These are phyloP conservation scores for Bombus superbus DNA, from an alignment of 1,140 invertebrate species.

Conservation along the genomic window DNA sequence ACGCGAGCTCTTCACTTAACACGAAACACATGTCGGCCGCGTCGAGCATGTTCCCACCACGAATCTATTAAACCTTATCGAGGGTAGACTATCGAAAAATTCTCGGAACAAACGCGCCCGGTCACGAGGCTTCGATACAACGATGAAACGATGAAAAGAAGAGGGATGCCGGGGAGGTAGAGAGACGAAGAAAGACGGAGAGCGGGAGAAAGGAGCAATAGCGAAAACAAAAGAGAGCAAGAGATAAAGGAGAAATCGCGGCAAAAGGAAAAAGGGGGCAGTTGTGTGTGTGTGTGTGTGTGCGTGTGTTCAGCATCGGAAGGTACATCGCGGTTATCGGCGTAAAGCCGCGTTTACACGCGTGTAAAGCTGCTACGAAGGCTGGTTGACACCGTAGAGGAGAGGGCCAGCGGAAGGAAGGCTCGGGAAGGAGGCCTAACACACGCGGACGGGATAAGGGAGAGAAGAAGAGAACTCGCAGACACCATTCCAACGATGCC, in stretches of 20 bases:
- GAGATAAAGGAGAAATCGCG: neutral
- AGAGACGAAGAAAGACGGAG: neutral
- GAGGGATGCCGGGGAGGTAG: neutral
- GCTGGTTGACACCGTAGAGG: constrained; percentile 47
- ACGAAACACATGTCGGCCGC: constrained; percentile 28
- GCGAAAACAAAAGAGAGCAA: constrained; percentile 8
- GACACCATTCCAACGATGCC: constrained; percentile 83
- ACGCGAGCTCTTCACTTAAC: constrained; percentile 17
- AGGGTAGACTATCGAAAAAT: constrained; percentile 27
- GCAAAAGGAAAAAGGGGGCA: neutral
- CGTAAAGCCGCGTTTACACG: constrained; percentile 75
- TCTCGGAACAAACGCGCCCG: neutral
- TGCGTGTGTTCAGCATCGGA: constrained; percentile 34
- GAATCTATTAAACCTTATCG: constrained; percentile 43
- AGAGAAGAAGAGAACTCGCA: constrained; percentile 63
- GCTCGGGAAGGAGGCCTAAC: constrained; percentile 9
- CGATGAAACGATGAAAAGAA: neutral
- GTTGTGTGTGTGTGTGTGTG: neutral
- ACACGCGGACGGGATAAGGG: constrained; percentile 32
- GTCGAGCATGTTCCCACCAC: neutral
- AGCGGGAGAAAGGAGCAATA: neutral
- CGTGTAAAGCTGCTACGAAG: constrained; percentile 63
- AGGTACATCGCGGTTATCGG: constrained; percentile 63
- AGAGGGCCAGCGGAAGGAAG: constrained; percentile 19
- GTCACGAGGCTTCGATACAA: neutral